phyloP scores from a whole-genome alignment of 2,797 vertebrate species.

The Varecia variegata region DNA sequence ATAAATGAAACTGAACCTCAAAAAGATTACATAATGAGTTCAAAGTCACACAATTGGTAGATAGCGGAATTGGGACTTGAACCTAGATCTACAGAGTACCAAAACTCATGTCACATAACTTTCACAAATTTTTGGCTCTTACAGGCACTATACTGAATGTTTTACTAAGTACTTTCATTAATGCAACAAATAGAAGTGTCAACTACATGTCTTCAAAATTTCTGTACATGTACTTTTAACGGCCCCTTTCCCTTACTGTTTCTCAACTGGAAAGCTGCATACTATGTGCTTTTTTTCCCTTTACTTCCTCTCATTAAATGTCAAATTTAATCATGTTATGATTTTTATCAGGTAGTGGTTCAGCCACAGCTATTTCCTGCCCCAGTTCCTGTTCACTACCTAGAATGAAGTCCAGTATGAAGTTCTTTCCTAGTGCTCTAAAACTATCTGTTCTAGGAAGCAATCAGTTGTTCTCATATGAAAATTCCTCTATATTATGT shows the following conservation, averaged over 20 bases:
- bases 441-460: constrained; percentile 43
- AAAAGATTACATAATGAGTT: background rate
- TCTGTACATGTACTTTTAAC: background rate
- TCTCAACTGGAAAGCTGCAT: constrained; percentile 55
- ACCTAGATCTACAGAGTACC: background rate
- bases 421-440: constrained; percentile 31
- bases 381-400: constrained; percentile 48
- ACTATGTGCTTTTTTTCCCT: constrained; percentile 2
- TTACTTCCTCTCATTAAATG: constrained; percentile 74
- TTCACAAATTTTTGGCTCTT: background rate
- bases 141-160: background rate
- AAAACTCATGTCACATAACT: background rate
- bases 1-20: background rate
- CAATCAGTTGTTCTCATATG: background rate
- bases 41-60: background rate
- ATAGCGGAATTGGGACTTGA: background rate
- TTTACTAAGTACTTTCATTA: background rate
- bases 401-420: constrained; percentile 46
- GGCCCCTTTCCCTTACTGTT: background rate
- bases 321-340: constrained; percentile 68
- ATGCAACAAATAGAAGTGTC: background rate
- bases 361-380: constrained; percentile 73
- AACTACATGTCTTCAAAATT: background rate
- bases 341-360: constrained; percentile 71
- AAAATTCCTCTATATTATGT: constrained; percentile 38